phyloP scores from a whole-genome alignment of 1,140 invertebrate species.

The Diorhabda carinulata region DNA sequence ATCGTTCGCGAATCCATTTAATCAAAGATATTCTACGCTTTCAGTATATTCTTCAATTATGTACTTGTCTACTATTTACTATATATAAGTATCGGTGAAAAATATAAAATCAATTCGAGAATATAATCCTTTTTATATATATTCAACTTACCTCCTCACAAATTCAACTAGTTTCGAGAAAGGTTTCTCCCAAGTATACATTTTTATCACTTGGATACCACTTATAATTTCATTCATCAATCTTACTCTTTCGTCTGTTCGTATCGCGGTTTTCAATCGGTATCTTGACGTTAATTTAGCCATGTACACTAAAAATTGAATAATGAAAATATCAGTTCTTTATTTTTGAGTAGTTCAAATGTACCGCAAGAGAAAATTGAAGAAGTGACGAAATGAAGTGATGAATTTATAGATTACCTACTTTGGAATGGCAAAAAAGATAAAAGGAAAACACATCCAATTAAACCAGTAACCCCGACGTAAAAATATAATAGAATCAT shows the following conservation, averaged over 20 bases:
- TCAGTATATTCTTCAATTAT: no score
- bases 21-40: no score
- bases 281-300: slow-evolving; percentile 55
- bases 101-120: no score
- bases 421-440: slow-evolving; percentile 81
- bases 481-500: slow-evolving; percentile 69
- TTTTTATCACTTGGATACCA: slow-evolving; percentile 81
- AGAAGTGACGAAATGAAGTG: no score
- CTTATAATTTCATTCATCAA: slow-evolving; percentile 45
- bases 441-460: slow-evolving; percentile 72
- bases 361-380: no score
- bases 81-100: no score
- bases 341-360: no score
- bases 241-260: slow-evolving; percentile 66
- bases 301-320: slow-evolving; percentile 24
- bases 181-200: slow-evolving; percentile 85
- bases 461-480: slow-evolving; percentile 67
- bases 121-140: no score
- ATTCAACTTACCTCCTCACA: slow-evolving; percentile 21
- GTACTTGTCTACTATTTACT: no score
- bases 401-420: slow-evolving; percentile 28
- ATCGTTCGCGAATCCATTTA: no score
- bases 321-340: slow-evolving; percentile 9
- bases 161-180: slow-evolving; percentile 34
- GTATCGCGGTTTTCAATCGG: slow-evolving; percentile 52